phyloP scores from a whole-genome alignment of 1,140 invertebrate genomes.

The Trichonephila clavata region DNA sequence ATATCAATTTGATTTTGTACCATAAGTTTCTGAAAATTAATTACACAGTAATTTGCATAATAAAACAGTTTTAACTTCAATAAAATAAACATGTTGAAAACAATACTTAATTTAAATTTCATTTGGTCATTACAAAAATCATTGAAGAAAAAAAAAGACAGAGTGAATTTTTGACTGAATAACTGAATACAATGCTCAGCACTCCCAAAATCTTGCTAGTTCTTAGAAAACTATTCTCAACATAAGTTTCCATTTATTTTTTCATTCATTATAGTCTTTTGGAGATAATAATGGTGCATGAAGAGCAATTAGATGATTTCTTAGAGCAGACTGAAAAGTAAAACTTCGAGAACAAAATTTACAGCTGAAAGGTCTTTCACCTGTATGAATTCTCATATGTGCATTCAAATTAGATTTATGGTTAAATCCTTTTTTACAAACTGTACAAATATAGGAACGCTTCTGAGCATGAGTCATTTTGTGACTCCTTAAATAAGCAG shows the following conservation, averaged over 20 bases:
- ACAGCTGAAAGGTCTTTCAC: slow-evolving; percentile 89
- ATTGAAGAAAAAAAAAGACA: not conserved
- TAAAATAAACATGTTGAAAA: too few relatives aligned
- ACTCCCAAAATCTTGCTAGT: not conserved
- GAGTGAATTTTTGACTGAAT: not conserved
- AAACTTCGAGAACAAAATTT: not conserved
- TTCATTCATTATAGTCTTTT: not conserved
- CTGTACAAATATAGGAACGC: not conserved
- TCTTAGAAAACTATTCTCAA: not conserved
- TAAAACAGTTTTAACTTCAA: too few relatives aligned
- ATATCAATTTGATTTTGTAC: too few relatives aligned
- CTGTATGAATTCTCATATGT: slow-evolving; percentile 87
- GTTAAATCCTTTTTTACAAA: slow-evolving; percentile 19
- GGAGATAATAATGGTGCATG: not conserved
- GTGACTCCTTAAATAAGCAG: slow-evolving; percentile 22
- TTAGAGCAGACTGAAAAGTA: slow-evolving; percentile 27
- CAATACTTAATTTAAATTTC: too few relatives aligned
- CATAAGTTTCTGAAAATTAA: too few relatives aligned
- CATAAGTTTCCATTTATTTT: not conserved
- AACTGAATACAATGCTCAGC: not conserved
- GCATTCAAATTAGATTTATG: slow-evolving; percentile 59
- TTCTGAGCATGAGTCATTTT: slow-evolving; percentile 6
- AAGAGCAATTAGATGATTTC: slow-evolving; percentile 3
- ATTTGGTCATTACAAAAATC: not conserved
- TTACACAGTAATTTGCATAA: too few relatives aligned